phyloP scores from a whole-genome alignment of 2,888 invertebrate genomes.

The Gymnosoma rotundatum region DNA sequence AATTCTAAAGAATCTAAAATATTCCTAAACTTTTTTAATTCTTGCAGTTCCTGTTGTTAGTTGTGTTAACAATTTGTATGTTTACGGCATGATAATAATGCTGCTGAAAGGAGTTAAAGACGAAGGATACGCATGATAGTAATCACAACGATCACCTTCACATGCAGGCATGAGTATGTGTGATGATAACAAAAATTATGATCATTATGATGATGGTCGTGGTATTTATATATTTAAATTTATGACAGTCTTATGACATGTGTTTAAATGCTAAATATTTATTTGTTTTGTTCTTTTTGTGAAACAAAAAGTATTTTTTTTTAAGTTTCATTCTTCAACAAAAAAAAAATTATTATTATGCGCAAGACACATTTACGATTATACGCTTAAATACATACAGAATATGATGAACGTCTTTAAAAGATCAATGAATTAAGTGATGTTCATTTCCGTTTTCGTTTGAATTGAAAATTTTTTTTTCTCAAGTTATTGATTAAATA shows the following conservation, averaged over 20 bases:
- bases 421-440: constrained; percentile 58
- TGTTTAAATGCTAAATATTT: constrained; percentile 57
- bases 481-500: no score
- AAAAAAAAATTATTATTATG: constrained; percentile 52
- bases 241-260: constrained; percentile 64
- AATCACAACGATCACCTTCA: constrained; percentile 43
- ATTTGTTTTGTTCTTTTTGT: constrained; percentile 1
- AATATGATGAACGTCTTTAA: constrained; percentile 12
- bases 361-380: constrained; percentile 30
- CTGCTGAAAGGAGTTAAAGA: constrained; percentile 55
- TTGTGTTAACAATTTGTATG: constrained; percentile 50
- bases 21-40: constrained; percentile 26
- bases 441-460: constrained; percentile 68
- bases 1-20: constrained; percentile 54
- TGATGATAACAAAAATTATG: constrained; percentile 37
- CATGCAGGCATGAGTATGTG: constrained; percentile 7
- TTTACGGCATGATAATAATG: constrained; percentile 54
- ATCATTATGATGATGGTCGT: constrained; percentile 36
- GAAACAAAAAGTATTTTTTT: constrained; percentile 14
- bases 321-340: not conserved
- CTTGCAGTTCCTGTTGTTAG: not conserved
- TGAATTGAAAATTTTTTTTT: constrained; percentile 19
- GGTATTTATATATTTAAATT: constrained; percentile 60
- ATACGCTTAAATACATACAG: constrained; percentile 24
- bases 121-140: constrained; percentile 51